phyloP scores from a whole-genome alignment of 2,888 invertebrate genomes.

The Agrotis ipsilon region DNA sequence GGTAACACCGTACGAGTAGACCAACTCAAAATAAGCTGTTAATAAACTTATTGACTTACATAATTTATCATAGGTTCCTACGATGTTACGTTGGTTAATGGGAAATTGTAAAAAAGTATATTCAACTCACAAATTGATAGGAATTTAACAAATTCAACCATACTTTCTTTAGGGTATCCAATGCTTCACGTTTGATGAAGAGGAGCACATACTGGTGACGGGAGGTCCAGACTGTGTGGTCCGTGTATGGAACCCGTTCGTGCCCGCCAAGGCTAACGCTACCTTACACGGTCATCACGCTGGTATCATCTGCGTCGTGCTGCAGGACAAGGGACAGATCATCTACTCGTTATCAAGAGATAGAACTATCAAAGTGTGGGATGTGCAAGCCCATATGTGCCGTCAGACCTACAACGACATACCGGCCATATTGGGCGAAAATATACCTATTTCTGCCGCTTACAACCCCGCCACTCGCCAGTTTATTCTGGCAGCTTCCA shows the following conservation, averaged over 20 bases:
- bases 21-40: neutral
- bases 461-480: constrained; percentile 93
- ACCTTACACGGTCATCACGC: constrained; percentile 93
- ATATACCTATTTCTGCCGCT: constrained; percentile 91
- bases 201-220: constrained; percentile 91
- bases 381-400: constrained; percentile 92
- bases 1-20: neutral
- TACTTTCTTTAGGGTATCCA: constrained; percentile 88
- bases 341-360: constrained; percentile 94
- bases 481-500: constrained; percentile 92
- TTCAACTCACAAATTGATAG: neutral
- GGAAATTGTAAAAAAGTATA: too few relatives aligned
- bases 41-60: too few relatives aligned
- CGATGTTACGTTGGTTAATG: too few relatives aligned
- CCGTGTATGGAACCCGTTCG: constrained; percentile 95
- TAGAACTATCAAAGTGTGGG: constrained; percentile 94
- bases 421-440: constrained; percentile 91
- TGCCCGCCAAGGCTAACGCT: constrained; percentile 92
- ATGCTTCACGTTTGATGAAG: constrained; percentile 92
- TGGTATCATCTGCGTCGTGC: constrained; percentile 92
- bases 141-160: neutral
- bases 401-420: constrained; percentile 94
- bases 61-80: too few relatives aligned
- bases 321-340: constrained; percentile 93
- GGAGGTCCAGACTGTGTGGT: constrained; percentile 95